These are phyloP conservation scores for Conchocele bisecta DNA, from an alignment of 2,888 invertebrate species.

Conservation along the genomic window DNA sequence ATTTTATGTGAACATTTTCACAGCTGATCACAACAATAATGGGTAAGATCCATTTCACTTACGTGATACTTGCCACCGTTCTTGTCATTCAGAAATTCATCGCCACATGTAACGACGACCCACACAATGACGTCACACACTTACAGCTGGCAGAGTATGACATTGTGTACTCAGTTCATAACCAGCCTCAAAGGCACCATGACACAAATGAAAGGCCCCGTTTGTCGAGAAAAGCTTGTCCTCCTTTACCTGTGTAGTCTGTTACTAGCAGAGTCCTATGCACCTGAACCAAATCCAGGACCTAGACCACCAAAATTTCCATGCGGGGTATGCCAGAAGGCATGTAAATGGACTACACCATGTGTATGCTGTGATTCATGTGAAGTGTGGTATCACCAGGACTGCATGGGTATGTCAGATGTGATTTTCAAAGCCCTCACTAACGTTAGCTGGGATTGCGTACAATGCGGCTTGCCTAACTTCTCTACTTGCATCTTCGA, in stretches of 20 bases:
- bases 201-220: constrained; percentile 18
- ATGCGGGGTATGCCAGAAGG: constrained; percentile 24
- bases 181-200: not conserved
- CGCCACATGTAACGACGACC: no score
- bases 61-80: no score
- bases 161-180: constrained; percentile 3
- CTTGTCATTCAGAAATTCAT: no score
- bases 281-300: constrained; percentile 35
- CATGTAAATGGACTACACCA: constrained; percentile 18
- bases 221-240: constrained; percentile 15
- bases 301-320: constrained; percentile 23
- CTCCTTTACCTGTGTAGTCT: constrained; percentile 26
- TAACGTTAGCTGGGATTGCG: constrained; percentile 23
- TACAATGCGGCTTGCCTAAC: constrained; percentile 27
- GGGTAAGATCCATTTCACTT: no score
- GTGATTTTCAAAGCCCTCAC: constrained; percentile 1
- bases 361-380: constrained; percentile 28
- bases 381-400: constrained; percentile 26
- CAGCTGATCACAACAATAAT: no score
- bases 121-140: no score
- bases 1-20: no score
- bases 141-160: no score
- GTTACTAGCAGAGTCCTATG: constrained; percentile 25
- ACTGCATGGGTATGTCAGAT: constrained; percentile 29
- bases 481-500: constrained; percentile 28